phyloP scores from a whole-genome alignment of 2,888 invertebrate species.

The Epiblema foenella region DNA sequence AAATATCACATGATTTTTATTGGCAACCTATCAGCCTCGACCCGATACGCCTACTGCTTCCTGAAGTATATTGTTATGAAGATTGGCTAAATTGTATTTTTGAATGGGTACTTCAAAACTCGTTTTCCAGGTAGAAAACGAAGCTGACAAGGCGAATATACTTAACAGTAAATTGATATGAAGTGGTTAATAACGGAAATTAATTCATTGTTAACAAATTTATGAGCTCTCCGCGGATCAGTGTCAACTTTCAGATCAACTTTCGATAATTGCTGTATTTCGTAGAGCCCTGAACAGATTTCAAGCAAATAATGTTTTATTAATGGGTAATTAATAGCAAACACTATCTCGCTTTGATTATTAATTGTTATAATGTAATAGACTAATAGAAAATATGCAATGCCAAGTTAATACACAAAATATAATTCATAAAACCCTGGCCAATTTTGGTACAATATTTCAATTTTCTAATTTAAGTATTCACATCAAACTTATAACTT shows the following conservation, averaged over 20 bases:
- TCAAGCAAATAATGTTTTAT: conserved; percentile 20
- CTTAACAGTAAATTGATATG: background rate
- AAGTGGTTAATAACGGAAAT: conserved; percentile 19
- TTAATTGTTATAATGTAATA: background rate
- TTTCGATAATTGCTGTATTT: conserved; percentile 43
- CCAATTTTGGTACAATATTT: no score
- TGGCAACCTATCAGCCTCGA: background rate
- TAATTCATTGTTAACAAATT: conserved; percentile 41
- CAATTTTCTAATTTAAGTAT: no score
- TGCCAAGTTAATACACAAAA: background rate
- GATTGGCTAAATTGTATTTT: background rate
- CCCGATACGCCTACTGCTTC: background rate
- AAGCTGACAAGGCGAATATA: background rate
- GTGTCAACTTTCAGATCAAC: conserved; percentile 44
- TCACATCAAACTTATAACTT: no score
- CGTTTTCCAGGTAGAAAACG: background rate
- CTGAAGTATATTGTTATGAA: background rate
- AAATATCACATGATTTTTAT: background rate
- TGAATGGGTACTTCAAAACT: background rate
- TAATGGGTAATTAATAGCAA: conserved; percentile 14
- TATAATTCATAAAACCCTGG: background rate
- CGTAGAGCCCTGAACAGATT: conserved; percentile 19
- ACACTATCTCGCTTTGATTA: conserved; percentile 16
- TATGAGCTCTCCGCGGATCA: conserved; percentile 32
- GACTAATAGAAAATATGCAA: background rate